phyloP scores from a whole-genome alignment of 2,113 vertebrate genomes.

The Oryzias javanicus region DNA sequence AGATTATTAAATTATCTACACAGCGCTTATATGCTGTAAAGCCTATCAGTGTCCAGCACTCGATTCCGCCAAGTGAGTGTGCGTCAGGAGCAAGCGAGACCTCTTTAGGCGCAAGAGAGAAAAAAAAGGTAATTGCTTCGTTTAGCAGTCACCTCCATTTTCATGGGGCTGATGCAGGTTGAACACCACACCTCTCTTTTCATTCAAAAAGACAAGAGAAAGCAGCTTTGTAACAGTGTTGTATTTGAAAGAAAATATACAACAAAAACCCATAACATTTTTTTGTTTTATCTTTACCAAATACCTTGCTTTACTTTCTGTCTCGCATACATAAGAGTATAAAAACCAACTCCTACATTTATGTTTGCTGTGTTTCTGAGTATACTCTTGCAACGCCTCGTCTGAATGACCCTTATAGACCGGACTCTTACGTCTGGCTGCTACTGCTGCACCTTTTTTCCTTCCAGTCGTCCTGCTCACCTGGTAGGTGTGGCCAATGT shows the following conservation, averaged over 20 bases:
- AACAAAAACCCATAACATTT: conserved; percentile 1
- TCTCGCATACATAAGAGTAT: too few relatives aligned
- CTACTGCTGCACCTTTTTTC: too few relatives aligned
- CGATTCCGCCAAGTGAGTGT: neutral
- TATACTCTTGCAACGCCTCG: too few relatives aligned
- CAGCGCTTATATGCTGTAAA: conserved; percentile 36
- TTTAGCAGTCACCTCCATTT: conserved; percentile 56
- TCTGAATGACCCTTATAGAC: too few relatives aligned
- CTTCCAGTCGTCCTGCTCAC: too few relatives aligned
- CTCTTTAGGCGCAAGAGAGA: conserved; percentile 26
- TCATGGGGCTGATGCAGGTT: conserved; percentile 37
- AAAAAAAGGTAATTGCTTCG: conserved; percentile 54
- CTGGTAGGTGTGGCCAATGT: too few relatives aligned
- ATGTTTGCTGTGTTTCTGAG: too few relatives aligned
- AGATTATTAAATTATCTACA: conserved; percentile 29
- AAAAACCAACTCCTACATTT: too few relatives aligned
- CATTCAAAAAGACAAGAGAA: conserved; percentile 5
- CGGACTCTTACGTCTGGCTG: too few relatives aligned
- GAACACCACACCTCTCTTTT: conserved; percentile 27
- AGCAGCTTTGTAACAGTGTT: conserved; percentile 3
- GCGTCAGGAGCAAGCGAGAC: conserved; percentile 9
- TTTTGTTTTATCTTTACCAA: neutral
- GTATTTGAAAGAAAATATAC: neutral
- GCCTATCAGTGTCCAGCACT: conserved; percentile 8
- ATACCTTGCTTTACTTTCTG: too few relatives aligned